Percentiles rank a stretch among this genome's conserved stretches.
Evolutionary conservation across 1,140 invertebrate genomes (phyloP).

Genomic region (Penaeus vannamei): DNA sequence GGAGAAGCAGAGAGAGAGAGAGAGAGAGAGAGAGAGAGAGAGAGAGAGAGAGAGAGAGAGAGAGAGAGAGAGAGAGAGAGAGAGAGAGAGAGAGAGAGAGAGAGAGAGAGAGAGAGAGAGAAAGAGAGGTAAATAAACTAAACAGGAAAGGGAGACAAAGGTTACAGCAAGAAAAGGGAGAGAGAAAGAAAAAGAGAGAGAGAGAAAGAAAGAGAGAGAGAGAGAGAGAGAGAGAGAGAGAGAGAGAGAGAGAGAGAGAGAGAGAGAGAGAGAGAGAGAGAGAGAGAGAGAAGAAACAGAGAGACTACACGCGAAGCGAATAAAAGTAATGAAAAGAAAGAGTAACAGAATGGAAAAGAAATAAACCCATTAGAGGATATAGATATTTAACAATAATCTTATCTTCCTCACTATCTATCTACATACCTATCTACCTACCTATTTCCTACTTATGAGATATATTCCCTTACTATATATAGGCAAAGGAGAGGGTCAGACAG

Average conservation of each 20-base stretch:
- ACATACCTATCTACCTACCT: too few relatives aligned
- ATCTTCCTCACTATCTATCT: slow-evolving; percentile 2
- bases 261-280: slow-evolving; percentile 10
- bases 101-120: neutral
- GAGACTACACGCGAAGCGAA: too few relatives aligned
- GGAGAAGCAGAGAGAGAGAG: too few relatives aligned
- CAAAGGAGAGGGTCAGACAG: too few relatives aligned
- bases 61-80: too few relatives aligned
- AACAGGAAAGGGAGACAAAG: neutral
- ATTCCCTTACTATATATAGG: too few relatives aligned
- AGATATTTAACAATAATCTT: neutral
- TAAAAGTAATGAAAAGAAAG: neutral
- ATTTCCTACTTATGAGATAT: too few relatives aligned
- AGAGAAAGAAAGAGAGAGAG: slow-evolving; percentile 13
- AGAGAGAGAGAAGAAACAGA: neutral
- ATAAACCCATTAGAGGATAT: neutral
- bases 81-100: neutral
- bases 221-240: neutral
- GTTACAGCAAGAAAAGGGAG: neutral
- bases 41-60: too few relatives aligned
- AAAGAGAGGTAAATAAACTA: neutral
- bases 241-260: neutral
- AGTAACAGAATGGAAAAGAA: too few relatives aligned
- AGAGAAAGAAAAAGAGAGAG: neutral
- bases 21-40: too few relatives aligned